A percentile compares a stretch with the other conserved stretches of the same genome.
These are phyloP conservation scores for Psephotus haematonotus DNA, from an alignment of 2,113 vertebrate genomes.

Conservation along the genomic window DNA sequence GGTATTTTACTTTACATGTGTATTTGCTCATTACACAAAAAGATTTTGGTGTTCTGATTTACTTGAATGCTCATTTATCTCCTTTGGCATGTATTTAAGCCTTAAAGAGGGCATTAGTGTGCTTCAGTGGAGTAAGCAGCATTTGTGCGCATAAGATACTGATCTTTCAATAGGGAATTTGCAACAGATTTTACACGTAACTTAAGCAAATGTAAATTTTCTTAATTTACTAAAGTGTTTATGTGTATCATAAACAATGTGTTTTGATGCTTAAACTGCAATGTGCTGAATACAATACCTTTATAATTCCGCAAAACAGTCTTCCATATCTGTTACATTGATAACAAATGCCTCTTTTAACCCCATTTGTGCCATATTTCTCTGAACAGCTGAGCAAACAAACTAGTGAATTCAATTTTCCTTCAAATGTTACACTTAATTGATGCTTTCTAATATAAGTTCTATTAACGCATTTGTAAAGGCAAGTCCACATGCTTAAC, in stretches of 20 bases:
- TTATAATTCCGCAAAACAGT: conserved; percentile 18
- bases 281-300: not conserved
- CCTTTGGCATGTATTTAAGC: not conserved
- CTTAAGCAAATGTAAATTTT: not conserved
- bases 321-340: conserved; percentile 21
- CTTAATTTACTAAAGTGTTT: not conserved
- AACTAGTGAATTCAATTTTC: conserved; percentile 64
- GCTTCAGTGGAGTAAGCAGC: not conserved
- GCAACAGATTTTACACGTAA: not conserved
- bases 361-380: conserved; percentile 44
- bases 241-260: not conserved
- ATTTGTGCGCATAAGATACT: not conserved
- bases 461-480: conserved; percentile 44
- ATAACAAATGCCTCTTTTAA: conserved; percentile 52
- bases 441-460: conserved; percentile 45
- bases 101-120: not conserved
- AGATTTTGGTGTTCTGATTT: not conserved
- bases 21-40: not conserved
- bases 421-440: conserved; percentile 62
- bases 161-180: not conserved
- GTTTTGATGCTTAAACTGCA: not conserved
- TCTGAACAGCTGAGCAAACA: conserved; percentile 71
- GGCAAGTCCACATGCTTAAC: not conserved
- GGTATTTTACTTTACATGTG: not conserved
- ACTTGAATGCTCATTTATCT: conserved; percentile 1